Evolutionary conservation across 2,888 invertebrate species (phyloP).

Genomic region (Macrosoma leucophasiata): DNA sequence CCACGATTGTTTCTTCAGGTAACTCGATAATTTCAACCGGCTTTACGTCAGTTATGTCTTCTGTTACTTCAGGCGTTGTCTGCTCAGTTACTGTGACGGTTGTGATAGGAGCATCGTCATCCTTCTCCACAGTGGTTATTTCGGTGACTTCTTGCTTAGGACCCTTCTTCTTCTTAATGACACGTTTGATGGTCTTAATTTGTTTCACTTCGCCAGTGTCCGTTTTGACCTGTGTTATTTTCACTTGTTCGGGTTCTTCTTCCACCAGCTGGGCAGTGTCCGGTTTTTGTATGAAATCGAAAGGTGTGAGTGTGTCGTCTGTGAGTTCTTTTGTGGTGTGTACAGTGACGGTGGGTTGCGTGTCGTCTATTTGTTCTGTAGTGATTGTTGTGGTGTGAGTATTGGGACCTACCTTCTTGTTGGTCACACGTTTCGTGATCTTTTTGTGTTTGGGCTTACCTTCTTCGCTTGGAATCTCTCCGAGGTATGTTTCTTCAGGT

Average conservation of each 20-base stretch:
- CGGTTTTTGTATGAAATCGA: slow-evolving; percentile 24
- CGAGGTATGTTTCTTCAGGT: too few species aligned
- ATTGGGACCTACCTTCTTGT: slow-evolving; percentile 37
- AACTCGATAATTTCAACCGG: too few species aligned
- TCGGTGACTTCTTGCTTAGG: slow-evolving; percentile 23
- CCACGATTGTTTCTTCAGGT: too few species aligned
- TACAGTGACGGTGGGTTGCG: slow-evolving; percentile 33
- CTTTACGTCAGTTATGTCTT: too few species aligned
- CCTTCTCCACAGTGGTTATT: slow-evolving; percentile 26
- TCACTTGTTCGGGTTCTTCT: slow-evolving; percentile 14
- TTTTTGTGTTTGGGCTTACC: slow-evolving; percentile 36
- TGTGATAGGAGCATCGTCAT: slow-evolving; percentile 30
- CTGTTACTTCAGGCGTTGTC: too few species aligned
- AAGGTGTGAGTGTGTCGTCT: slow-evolving; percentile 22
- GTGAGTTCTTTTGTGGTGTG: slow-evolving; percentile 17
- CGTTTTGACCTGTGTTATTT: slow-evolving; percentile 23
- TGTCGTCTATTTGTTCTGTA: slow-evolving; percentile 42
- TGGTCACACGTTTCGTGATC: slow-evolving; percentile 22
- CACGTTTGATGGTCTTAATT: slow-evolving; percentile 29
- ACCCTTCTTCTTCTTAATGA: slow-evolving; percentile 20
- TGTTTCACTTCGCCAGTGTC: slow-evolving; percentile 27
- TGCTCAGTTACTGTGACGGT: slow-evolving; percentile 26
- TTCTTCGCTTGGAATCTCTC: slow-evolving; percentile 29
- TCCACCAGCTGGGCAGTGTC: slow-evolving; percentile 21
- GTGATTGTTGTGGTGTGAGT: slow-evolving; percentile 22